Evolutionary conservation across 2,113 vertebrate species (phyloP), one percentile per base, ranked within the genome.

Genomic region (Telmatochromis brichardi): DNA sequence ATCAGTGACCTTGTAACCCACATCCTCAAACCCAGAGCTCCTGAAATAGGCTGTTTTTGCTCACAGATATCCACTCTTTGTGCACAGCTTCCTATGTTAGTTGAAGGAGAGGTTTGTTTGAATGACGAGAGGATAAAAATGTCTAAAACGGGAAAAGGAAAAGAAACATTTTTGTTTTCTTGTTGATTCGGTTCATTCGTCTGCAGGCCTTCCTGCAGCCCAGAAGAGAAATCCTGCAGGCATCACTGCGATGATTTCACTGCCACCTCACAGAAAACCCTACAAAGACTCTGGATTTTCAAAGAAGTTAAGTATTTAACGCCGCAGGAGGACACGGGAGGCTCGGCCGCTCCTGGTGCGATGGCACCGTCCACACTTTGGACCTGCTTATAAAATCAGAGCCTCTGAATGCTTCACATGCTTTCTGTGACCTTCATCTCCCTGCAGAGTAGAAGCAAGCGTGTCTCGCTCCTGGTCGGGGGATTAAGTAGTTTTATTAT

Each of bases 391-490:
- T 90, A 81, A 83, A 86, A 37, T 31, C 81, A 68, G 71, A 89
- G 26, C n/a, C 78, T 55, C 54, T 17, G 86, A 85, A 93, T 90
- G 58, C 86, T 81, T 90, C 19, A 79, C 9, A 83, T 94, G 89
- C 40, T 73, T 93, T 26, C 21, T 57, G 2, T 92, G 89, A 92
- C 90, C 90, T 88, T 37, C 11, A 1, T 86, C 81, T 90, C 79
- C 80, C 78, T 0, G 81, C 37, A 79, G 54, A 81, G 58, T 23
- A 12, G 57, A 55, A 57, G 26, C 21, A 2, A 4, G 31, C 9
- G 35, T 7, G n/a, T 68, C 54, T 71, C 1, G 47, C 90, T 88
- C 40, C 87, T 15, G 71, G 63, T 51, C 7, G 19, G 42, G 81
- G 87, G 88, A 90, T 85, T 88, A 71, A 35, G 11, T 2, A 1